phyloP scores from a whole-genome alignment of 2,797 vertebrate species.

The Benthosema pterotum region DNA sequence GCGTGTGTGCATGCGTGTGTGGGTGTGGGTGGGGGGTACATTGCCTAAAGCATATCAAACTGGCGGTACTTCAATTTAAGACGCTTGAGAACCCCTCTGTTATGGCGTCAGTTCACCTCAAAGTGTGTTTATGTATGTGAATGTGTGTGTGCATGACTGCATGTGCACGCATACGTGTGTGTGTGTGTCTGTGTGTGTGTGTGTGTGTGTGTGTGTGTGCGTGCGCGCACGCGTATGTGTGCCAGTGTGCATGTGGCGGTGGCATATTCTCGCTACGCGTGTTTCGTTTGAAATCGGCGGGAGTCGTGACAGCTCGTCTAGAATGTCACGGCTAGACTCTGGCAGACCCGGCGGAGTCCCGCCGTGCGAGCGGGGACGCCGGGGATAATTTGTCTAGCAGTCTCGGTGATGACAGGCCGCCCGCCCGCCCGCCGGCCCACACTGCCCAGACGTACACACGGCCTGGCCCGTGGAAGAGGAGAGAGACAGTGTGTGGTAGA shows the following conservation, averaged over 20 bases:
- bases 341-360: conserved; percentile 57
- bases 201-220: conserved; percentile 12
- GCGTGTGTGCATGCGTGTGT: neutral
- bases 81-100: no score
- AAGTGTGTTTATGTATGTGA: conserved; percentile 12
- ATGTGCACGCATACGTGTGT: neutral
- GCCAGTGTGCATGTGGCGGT: conserved; percentile 1
- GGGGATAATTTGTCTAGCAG: conserved; percentile 76
- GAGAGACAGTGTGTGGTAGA: no score
- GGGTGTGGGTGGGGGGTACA: conserved; percentile 2
- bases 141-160: neutral
- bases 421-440: conserved; percentile 28
- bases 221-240: neutral
- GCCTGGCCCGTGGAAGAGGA: conserved; percentile 22
- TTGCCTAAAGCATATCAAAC: no score
- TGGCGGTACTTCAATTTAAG: no score
- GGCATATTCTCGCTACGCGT: conserved; percentile 31
- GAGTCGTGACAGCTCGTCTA: conserved; percentile 77
- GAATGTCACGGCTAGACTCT: conserved; percentile 69
- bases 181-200: conserved; percentile 7
- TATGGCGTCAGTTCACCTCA: no score
- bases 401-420: conserved; percentile 70
- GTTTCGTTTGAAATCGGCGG: conserved; percentile 65
- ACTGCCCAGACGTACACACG: conserved; percentile 38
- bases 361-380: conserved; percentile 55